Evolutionary conservation across 2,888 invertebrate genomes (phyloP).

Genomic region (Zonitis immaculata): DNA sequence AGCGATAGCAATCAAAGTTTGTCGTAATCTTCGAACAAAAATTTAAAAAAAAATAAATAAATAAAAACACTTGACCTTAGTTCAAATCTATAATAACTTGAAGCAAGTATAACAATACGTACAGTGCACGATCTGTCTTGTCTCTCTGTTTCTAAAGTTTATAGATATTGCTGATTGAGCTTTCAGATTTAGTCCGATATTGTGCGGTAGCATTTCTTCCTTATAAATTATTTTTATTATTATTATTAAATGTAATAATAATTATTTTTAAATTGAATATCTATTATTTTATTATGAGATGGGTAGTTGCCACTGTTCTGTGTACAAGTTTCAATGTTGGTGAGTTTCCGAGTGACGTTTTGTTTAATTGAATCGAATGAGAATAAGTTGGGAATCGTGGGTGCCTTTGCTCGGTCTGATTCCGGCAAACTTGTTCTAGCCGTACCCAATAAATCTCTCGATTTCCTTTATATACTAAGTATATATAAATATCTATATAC

Average conservation of each 20-base stretch:
- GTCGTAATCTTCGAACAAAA: conserved; percentile 16
- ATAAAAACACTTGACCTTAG: conserved; percentile 37
- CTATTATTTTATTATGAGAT: no score
- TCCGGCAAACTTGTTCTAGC: neutral
- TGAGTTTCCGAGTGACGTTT: neutral
- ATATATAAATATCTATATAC: neutral
- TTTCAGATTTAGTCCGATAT: conserved; percentile 33
- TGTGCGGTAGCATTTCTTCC: conserved; percentile 20
- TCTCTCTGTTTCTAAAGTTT: conserved; percentile 33
- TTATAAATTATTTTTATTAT: no score
- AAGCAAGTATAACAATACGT: conserved; percentile 43
- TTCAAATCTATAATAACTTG: conserved; percentile 45
- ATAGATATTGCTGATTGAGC: conserved; percentile 39
- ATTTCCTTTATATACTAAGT: neutral
- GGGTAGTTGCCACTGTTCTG: neutral
- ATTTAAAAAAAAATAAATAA: conserved; percentile 18
- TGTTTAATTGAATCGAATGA: neutral
- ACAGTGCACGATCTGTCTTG: conserved; percentile 42
- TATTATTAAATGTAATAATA: no score
- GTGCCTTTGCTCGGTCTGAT: neutral
- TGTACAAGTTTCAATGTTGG: neutral
- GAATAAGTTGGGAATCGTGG: neutral
- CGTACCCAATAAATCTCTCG: neutral
- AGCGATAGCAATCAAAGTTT: conserved; percentile 31
- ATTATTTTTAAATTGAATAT: no score